Evolutionary conservation across 1,140 invertebrate species (phyloP), one percentile per base, ranked within the genome.

Genomic region (Drosophila gunungcola): DNA sequence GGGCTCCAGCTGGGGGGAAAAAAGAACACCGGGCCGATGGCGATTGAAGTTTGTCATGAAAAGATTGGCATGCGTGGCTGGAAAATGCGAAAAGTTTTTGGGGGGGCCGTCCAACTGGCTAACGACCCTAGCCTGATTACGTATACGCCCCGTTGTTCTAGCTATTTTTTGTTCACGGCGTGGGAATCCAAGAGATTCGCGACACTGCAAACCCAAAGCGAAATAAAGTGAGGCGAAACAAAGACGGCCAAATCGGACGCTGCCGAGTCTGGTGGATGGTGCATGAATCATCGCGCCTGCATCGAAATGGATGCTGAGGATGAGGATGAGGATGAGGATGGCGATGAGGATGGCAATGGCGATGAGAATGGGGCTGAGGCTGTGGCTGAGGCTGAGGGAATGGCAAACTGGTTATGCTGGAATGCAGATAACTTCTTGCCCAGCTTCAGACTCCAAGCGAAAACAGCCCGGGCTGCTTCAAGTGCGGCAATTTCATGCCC

Each of bases 101-200:
- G 27, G 27, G 39, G 36, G 27, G 27, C 46, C 67, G 63, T 63
- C 80, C 80, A 78, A 78, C 74, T 69, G 62, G 63, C 83, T 88
- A 85, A 85, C 84, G 82, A 78, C 72, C 84, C 78, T 52, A 55
- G 63, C 84, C 79, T 70, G 85, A 88, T 88, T 89, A 89, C 76
- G 84, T 85, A 88, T 88, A 88, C 84, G 84, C 80, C 72, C 63
- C 67, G 84, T 88, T 51, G 70, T 55, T 38, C 65, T 21, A 34
- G 52, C 42, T 13, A n/a, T 29, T 7, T 13, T 12, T 32, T 56
- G 32, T 12, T 1, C 16, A 25, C 57, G 60, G 60, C 60, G 60
- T 62, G 60, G 60, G 60, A 45, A 67, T 43, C 42, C 43, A n/a
- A 41, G 55, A 73, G 68, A 84, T 84, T 78, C 81, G 76, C 67